Evolutionary conservation across 2,797 vertebrate species (phyloP), one percentile per base, ranked within the genome.

Genomic region (Gymnocypris eckloni): DNA sequence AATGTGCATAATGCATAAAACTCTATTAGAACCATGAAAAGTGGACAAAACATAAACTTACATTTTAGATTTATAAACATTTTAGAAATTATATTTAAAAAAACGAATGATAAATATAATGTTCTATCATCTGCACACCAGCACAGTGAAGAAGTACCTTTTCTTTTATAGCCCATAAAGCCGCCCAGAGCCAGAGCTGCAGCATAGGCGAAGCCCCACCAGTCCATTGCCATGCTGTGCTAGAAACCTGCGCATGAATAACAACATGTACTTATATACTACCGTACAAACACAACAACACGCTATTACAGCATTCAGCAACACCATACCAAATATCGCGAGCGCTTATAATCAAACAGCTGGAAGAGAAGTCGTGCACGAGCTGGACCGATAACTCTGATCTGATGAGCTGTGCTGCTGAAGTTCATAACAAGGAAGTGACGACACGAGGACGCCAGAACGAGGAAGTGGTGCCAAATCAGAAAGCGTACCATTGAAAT

Each of bases 141-240:
- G 6, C 28, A 8, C 43, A 1, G 0, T 48, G 80, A 86, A 0
- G 25, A 16, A 33, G 8, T 89, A 98, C 98, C 98, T 98, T 96
- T 98, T 90, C 92, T 95, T 87, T 96, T 95, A 90, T 98, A 99
- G 79, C 96, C 97, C 89, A 97, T 84, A 79, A 95, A 94, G 71
- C 98, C 97, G 89, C 98, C 98, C 43, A 96, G 84, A 48, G 91
- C 89, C 78, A 98, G 91, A 85, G 96, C 72, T 0, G 95, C 95
- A 84, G 97, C 97, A 85, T 98, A 99, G 33, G 95, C 88, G 87
- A 97, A 98, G 28, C 97, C 98, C 85, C 97, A 80, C 96, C 97
- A 97, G 93, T 99, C 98, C 83, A 98, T 79, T 12, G 87, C 83
- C 89, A 90, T 90, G 2, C 22, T 56, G 20, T n/a, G 56, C 71